phyloP scores from a whole-genome alignment of 2,113 vertebrate genomes.

The Channa argus region DNA sequence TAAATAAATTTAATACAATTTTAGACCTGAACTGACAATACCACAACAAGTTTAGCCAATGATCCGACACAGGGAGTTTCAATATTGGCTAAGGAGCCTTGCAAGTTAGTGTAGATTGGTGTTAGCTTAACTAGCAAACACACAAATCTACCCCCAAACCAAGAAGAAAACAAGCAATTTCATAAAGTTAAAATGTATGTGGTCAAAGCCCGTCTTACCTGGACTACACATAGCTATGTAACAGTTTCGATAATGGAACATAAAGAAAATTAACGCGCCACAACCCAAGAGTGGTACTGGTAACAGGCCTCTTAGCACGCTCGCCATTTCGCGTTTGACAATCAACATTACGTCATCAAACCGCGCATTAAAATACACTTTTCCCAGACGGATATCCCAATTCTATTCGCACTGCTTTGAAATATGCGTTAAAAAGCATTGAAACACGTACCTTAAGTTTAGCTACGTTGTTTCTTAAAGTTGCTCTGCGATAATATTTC shows the following conservation, averaged over 20 bases:
- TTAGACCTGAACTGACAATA: no score
- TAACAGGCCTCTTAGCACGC: constrained; percentile 72
- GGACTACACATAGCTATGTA: fast-evolving
- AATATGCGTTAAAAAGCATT: constrained; percentile 16
- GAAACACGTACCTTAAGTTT: constrained; percentile 67
- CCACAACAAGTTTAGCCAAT: neutral
- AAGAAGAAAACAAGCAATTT: neutral
- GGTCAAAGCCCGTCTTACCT: constrained; percentile 27
- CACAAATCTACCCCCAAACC: no score
- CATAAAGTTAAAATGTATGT: fast-evolving
- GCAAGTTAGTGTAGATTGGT: neutral
- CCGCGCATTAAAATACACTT: constrained; percentile 88
- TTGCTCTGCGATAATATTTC: constrained; percentile 62
- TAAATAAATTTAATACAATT: no score
- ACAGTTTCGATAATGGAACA: neutral
- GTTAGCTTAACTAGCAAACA: constrained; percentile 49
- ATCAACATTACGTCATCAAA: constrained; percentile 94
- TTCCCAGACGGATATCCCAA: constrained; percentile 60
- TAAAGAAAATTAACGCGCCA: neutral
- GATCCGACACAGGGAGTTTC: neutral
- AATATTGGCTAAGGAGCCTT: neutral
- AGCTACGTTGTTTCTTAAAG: constrained; percentile 46
- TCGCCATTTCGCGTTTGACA: constrained; percentile 84
- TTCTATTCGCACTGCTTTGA: constrained; percentile 21
- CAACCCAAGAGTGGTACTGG: neutral